Conservation (phyloP, 2,113 vertebrate genomes). For the Sarotherodon lohbergeri region DNA sequence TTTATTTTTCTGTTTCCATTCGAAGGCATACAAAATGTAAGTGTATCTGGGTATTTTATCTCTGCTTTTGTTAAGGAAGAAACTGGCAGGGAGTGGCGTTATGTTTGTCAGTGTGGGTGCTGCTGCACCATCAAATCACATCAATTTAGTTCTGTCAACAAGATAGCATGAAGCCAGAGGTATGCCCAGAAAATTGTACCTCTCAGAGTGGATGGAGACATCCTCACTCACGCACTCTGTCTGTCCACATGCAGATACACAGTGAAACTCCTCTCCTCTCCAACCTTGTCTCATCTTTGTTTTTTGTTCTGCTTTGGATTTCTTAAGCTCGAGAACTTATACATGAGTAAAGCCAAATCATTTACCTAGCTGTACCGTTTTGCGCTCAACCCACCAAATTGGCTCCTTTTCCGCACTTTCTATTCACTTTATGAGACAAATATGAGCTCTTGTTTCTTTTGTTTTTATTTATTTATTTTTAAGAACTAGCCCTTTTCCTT, state of each 20-base stretch:
- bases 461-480: neutral
- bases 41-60: neutral
- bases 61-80: neutral
- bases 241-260: neutral
- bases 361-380: conserved; percentile 20
- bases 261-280: neutral
- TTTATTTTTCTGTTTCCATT: neutral
- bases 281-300: neutral
- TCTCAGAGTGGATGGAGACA: conserved; percentile 10
- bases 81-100: conserved; percentile 6
- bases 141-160: conserved; percentile 37
- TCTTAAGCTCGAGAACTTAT: conserved; percentile 27
- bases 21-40: neutral
- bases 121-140: conserved; percentile 49
- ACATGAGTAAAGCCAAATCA: conserved; percentile 29
- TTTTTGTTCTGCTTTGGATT: conserved; percentile 25
- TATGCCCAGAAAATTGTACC: conserved; percentile 17
- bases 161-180: conserved; percentile 21
- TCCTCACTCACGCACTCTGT: neutral
- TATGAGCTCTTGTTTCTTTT: neutral
- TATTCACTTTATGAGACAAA: neutral
- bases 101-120: conserved; percentile 14
- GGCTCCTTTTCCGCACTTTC: neutral
- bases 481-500: neutral
- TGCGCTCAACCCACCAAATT: neutral